phyloP scores from a whole-genome alignment of 2,888 invertebrate species.

The Amitus sp. region DNA sequence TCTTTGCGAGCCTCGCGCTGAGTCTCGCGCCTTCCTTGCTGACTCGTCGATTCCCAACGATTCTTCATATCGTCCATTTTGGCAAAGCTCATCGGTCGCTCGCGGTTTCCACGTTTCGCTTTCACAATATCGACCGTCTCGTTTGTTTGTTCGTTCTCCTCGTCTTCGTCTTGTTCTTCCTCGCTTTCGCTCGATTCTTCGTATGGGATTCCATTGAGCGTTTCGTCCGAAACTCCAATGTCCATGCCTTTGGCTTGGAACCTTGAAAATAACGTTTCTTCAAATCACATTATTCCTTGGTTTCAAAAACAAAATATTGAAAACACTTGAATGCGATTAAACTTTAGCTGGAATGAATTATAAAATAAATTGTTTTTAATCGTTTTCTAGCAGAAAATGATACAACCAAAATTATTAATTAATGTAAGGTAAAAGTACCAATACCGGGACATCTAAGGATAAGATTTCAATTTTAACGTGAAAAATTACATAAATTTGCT shows the following conservation, averaged over 20 bases:
- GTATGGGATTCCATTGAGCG: slow-evolving; percentile 77
- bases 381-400: too few relatives aligned
- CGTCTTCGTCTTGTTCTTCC: slow-evolving; percentile 72
- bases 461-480: too few relatives aligned
- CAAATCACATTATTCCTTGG: too few relatives aligned
- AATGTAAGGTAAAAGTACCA: too few relatives aligned
- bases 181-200: slow-evolving; percentile 78
- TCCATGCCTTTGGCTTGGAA: slow-evolving; percentile 88
- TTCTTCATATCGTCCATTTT: slow-evolving; percentile 87
- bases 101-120: slow-evolving; percentile 71
- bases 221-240: slow-evolving; percentile 80
- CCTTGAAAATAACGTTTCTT: slow-evolving; percentile 68
- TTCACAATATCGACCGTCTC: slow-evolving; percentile 70
- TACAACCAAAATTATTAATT: background rate
- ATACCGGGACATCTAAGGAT: too few relatives aligned
- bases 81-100: slow-evolving; percentile 81
- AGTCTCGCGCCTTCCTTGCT: slow-evolving; percentile 68
- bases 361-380: too few relatives aligned
- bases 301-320: too few relatives aligned
- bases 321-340: too few relatives aligned
- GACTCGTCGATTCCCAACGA: slow-evolving; percentile 74
- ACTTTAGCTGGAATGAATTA: too few relatives aligned
- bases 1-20: slow-evolving; percentile 85
- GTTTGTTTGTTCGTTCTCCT: slow-evolving; percentile 58
- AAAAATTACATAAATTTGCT: too few relatives aligned